Evolutionary conservation across 1,140 invertebrate genomes (phyloP).

Genomic region (Lepidurus apus): DNA sequence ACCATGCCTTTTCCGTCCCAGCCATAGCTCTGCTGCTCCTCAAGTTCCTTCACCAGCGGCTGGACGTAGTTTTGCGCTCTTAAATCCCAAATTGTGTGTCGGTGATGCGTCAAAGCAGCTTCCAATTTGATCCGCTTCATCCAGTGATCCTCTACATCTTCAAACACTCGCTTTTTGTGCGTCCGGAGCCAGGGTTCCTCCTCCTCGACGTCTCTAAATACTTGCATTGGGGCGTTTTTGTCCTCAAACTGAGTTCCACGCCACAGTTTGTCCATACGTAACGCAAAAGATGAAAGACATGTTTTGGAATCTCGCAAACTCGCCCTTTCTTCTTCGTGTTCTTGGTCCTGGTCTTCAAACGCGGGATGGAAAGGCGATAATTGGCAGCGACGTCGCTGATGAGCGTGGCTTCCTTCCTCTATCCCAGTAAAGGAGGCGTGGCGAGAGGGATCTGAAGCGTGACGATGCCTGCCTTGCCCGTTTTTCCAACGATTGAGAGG

Average conservation of each 20-base stretch:
- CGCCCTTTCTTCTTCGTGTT: not conserved
- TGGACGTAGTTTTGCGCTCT: not conserved
- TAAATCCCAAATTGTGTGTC: not conserved
- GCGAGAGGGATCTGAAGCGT: slow-evolving; percentile 31
- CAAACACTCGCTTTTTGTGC: slow-evolving; percentile 32
- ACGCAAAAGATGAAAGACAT: not conserved
- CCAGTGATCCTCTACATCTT: slow-evolving; percentile 32
- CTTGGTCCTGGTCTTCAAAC: not conserved
- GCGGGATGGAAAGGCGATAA: not conserved
- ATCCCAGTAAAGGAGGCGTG: slow-evolving; percentile 26
- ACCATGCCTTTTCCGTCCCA: not conserved
- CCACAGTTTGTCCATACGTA: not conserved
- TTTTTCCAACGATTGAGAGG: slow-evolving; percentile 27
- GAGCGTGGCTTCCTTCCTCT: not conserved
- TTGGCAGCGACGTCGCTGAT: not conserved
- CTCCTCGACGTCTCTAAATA: not conserved
- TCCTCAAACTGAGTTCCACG: not conserved
- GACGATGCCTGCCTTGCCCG: slow-evolving; percentile 27
- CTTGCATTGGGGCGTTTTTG: not conserved
- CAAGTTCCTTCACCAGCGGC: not conserved
- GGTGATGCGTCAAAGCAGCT: not conserved
- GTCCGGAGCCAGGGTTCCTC: not conserved
- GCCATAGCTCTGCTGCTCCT: not conserved
- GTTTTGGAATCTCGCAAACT: not conserved
- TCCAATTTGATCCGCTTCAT: not conserved